Base-by-base conservation (phyloP, 92 coral and sea anemone species). In the Phenganax subtilis region DNA sequence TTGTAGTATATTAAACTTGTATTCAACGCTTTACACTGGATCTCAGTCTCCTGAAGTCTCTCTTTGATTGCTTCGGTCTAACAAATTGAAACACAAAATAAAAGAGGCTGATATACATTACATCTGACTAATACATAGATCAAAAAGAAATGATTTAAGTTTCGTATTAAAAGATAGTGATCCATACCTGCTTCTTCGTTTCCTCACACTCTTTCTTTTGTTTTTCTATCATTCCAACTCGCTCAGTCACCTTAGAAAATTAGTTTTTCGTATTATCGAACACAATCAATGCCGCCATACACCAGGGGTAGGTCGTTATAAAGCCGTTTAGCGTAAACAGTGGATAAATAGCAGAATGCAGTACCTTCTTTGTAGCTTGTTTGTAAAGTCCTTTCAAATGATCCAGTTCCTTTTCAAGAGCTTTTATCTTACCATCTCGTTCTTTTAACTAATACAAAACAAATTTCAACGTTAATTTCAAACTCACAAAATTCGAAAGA, bases 1-100 rank as follows among this genome's bases (percentile, higher is more conserved):
- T 92, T 96, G 67, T 96, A 96, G 84, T 96, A 92, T 12, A 71
- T 71, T 57, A 96, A 69, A 68, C 91, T 96, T 67, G 89, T 87
- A 78, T 89, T 90, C 8, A 96, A 88, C 27, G 90, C 89, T 59
- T 90, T 90, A 69, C 87, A 75, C 60, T 89, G 90, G 6, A 89
- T 70, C 17, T 96, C 98, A 20, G 88, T 66, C 82, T 96, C 97
- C 57, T 87, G 88, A 1, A 96, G 87, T 75, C 87, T 90, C 78
- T 96, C 97, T 79, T 92, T 92, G 11, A 96, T 61, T 51, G 91
- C 81, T 16, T 88, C 85, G 8, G 86, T 82, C 98, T 94, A 80
- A 14, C 31, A 76, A 57, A 65, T 28, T 44, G 54, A 63, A 52
- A 15, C 12, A 63, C 63, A 9, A 31, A 55, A 54, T 15, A n/a